These are phyloP conservation scores for Syndactyla subalaris DNA, from an alignment of 2,797 vertebrate species.

Conservation along the genomic window DNA sequence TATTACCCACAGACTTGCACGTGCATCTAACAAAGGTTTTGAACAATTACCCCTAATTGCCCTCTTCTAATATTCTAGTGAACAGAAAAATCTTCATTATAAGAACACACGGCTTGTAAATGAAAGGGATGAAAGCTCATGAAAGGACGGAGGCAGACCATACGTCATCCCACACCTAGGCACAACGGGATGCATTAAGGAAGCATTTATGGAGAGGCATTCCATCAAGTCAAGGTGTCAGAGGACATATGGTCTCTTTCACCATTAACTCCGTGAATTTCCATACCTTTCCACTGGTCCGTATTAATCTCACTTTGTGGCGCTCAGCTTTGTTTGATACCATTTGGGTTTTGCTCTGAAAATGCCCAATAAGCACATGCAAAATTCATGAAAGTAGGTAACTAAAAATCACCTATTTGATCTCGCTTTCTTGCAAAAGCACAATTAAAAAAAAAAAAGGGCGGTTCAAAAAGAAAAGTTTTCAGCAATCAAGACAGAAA, in stretches of 20 bases:
- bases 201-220: slow-evolving; percentile 66
- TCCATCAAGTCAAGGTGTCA: slow-evolving; percentile 43
- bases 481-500: not conserved
- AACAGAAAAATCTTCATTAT: slow-evolving; percentile 52
- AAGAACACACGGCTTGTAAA: slow-evolving; percentile 26
- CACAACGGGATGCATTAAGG: slow-evolving; percentile 44
- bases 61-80: slow-evolving; percentile 35
- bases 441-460: not conserved
- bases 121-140: slow-evolving; percentile 53
- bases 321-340: not conserved
- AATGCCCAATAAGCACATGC: not conserved
- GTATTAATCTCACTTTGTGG: not conserved
- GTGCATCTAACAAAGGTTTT: slow-evolving; percentile 12
- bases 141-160: slow-evolving; percentile 8
- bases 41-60: slow-evolving; percentile 36
- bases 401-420: not conserved
- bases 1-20: not conserved
- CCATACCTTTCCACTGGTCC: slow-evolving; percentile 39
- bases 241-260: slow-evolving; percentile 54
- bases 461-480: not conserved
- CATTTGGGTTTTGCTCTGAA: not conserved
- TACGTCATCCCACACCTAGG: slow-evolving; percentile 59
- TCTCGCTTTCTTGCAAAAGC: not conserved
- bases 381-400: not conserved
- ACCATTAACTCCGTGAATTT: slow-evolving; percentile 49